Base-by-base conservation (phyloP, 1,140 invertebrate species). In the Bombus confusus region DNA sequence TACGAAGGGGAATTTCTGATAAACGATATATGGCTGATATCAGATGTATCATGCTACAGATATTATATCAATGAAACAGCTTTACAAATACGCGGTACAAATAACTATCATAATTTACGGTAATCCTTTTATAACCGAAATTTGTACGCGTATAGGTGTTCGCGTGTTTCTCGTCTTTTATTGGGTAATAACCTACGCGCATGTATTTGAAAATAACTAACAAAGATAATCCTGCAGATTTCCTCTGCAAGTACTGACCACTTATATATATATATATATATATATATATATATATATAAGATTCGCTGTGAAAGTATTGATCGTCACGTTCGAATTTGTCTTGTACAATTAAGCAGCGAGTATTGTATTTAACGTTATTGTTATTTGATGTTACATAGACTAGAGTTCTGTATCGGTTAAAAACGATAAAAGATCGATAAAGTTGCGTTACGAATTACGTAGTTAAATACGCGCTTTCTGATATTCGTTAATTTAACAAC, bases 121-220 rank as follows among this genome's bases (percentile, higher is more conserved):
- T 31, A 73, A 73, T 47, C 71, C 71, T 39, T 73, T 43, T 31
- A 22, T 41, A 73, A 73, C 28, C 37, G 71, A 18, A n/a, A 43
- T 28, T 15, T 12, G 1, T 31, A 13, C 18, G 39, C 34, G 47
- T 52, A 52, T 52, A 6, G 47, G 18, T 52, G 2, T 34, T 37
- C 47, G 0, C n/a, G 18, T 57, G 34, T 39, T 59, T 34, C 59
- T 37, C 15, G 2, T 59, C 28, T 41, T 83, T 86, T 86, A 62
- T 86, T 80, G 81, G 75, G 31, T 71, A 79, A 79, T 64, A 69
- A 68, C 62, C 79, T 83, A 86, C 68, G 37, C 28, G 8, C 12
- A 8, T 37, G 22, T 64, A 59, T 66, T 87, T 86, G 83, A 78
- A 85, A 87, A 86, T 83, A 82, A 82, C 69, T 78, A 80, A 77